Percentiles rank a stretch among this genome's conserved stretches.
Conservation (phyloP, 2,888 invertebrate species). For the Axea sp. region DNA sequence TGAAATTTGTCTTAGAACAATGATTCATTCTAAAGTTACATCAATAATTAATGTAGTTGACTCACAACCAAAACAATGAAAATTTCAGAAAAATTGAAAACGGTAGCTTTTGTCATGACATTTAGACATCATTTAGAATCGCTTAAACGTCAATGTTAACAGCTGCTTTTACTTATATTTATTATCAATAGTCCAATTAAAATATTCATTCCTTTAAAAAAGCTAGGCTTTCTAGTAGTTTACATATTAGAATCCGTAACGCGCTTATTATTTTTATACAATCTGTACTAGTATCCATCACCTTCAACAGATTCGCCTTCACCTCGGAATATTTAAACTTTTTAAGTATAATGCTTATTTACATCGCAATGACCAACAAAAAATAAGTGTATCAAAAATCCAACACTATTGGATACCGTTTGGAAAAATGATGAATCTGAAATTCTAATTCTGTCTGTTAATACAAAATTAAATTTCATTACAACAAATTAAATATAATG, state of each 20-base stretch:
- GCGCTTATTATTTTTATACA: slow-evolving; percentile 5
- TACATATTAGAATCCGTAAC: slow-evolving; percentile 9
- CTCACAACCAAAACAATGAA: neutral
- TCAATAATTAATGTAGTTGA: too few relatives aligned
- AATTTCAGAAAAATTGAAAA: slow-evolving; percentile 2
- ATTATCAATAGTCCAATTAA: slow-evolving; percentile 6
- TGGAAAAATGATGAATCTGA: too few relatives aligned
- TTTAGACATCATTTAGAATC: slow-evolving; percentile 31
- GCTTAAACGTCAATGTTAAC: slow-evolving; percentile 30
- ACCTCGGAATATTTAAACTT: slow-evolving; percentile 31
- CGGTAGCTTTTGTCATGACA: slow-evolving; percentile 5
- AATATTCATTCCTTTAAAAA: slow-evolving; percentile 16
- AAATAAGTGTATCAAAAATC: neutral
- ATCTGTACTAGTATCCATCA: slow-evolving; percentile 21
- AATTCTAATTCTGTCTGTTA: too few relatives aligned
- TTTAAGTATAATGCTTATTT: slow-evolving; percentile 29
- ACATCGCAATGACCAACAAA: too few relatives aligned
- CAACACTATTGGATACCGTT: too few relatives aligned
- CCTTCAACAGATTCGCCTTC: slow-evolving; percentile 32
- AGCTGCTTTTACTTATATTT: slow-evolving; percentile 14
- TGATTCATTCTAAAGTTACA: neutral
- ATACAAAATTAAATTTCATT: too few relatives aligned
- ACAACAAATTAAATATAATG: too few relatives aligned
- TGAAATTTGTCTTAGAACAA: slow-evolving; percentile 6
- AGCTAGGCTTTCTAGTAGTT: slow-evolving; percentile 17